phyloP scores from a whole-genome alignment of 35 echinoderm and acorn worm species.

The Lytechinus pictus region DNA sequence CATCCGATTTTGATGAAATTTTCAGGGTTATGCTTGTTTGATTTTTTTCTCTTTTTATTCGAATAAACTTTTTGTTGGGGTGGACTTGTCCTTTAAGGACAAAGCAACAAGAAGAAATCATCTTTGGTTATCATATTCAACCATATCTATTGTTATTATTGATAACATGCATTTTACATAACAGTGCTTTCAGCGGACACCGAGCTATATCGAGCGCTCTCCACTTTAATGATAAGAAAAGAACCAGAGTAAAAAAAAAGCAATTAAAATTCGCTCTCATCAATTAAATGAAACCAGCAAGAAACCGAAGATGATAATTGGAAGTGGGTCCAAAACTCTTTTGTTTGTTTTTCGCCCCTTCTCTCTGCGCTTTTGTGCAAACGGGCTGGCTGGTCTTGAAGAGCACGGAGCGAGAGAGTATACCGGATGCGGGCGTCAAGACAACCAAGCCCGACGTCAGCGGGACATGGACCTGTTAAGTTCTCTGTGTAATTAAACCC shows the following conservation, averaged over 20 bases:
- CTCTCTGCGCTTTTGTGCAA: conserved; percentile 9
- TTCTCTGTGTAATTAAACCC: conserved; percentile 42
- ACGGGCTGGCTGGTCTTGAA: not conserved
- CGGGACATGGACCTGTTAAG: not conserved
- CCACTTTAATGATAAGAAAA: not conserved
- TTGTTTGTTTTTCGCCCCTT: not conserved
- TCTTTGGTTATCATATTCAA: not conserved
- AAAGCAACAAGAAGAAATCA: not conserved
- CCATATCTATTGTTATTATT: not conserved
- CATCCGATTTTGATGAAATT: too few relatives aligned
- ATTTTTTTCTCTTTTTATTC: too few relatives aligned
- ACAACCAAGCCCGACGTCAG: not conserved
- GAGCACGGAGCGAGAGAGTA: not conserved
- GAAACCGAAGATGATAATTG: conserved; percentile 12
- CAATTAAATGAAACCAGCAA: not conserved
- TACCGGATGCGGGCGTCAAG: conserved; percentile 3
- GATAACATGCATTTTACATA: not conserved
- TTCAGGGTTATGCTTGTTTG: too few relatives aligned
- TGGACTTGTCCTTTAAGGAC: too few relatives aligned
- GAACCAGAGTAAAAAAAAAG: not conserved
- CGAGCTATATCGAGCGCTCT: not conserved
- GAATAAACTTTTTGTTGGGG: too few relatives aligned
- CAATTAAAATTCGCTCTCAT: conserved; percentile 8
- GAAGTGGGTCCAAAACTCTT: conserved; percentile 17
- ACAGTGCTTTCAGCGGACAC: not conserved